Percentiles rank a stretch among this genome's conserved stretches.
Conservation (phyloP, 2,888 invertebrate genomes). For the Ptilodon capucinus region DNA sequence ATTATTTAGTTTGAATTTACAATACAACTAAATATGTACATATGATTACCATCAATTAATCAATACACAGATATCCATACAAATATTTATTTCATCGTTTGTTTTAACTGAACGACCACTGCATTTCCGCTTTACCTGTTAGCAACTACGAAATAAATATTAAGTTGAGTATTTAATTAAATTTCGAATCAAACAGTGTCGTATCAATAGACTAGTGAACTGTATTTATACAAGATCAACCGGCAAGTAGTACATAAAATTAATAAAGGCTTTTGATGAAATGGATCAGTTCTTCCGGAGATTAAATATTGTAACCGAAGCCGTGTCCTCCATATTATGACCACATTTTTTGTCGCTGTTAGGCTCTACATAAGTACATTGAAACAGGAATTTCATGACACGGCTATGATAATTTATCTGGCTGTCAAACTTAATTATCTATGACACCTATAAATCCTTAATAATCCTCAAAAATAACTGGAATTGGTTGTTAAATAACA, state of each 20-base stretch:
- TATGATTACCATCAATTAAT: conserved; percentile 71
- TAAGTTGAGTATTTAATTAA: too few relatives aligned
- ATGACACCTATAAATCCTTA: conserved; percentile 2
- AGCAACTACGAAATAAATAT: too few relatives aligned
- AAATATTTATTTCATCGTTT: background rate
- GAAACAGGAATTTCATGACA: background rate
- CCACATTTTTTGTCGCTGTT: conserved; percentile 1
- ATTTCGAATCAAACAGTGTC: too few relatives aligned
- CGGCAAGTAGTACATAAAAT: background rate
- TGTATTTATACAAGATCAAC: background rate
- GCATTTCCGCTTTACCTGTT: background rate
- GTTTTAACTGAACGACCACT: background rate
- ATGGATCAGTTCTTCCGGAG: conserved; percentile 11
- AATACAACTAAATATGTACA: conserved; percentile 73
- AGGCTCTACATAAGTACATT: background rate
- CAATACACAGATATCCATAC: conserved; percentile 37
- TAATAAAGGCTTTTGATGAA: background rate
- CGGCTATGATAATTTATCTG: background rate
- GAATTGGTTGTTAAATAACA: background rate
- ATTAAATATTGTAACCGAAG: background rate
- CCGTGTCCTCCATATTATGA: background rate
- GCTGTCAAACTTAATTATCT: background rate
- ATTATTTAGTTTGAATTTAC: conserved; percentile 67
- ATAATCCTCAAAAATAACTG: background rate
- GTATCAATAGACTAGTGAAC: background rate